Conservation (phyloP, 1,140 invertebrate genomes). For the Chironomus striatipennis region DNA sequence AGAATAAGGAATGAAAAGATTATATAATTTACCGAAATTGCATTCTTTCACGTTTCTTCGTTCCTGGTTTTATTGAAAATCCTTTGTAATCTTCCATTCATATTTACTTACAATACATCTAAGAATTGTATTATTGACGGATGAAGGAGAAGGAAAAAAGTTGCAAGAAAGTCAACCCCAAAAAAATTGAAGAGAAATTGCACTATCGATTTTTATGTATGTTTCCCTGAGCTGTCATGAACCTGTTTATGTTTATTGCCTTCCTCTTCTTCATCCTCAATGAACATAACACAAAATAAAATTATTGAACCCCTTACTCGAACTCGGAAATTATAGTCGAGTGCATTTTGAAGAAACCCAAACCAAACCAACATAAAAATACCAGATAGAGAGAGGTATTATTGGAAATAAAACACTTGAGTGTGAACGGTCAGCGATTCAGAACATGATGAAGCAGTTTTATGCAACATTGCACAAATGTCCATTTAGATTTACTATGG, state of each 20-base stretch:
- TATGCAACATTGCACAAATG: slow-evolving; percentile 10
- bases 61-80: not conserved
- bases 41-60: slow-evolving; percentile 12
- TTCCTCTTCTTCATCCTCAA: not conserved
- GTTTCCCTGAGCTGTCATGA: not conserved
- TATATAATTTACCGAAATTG: not conserved
- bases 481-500: not conserved
- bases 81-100: not conserved
- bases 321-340: not conserved
- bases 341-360: not conserved
- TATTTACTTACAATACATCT: no score
- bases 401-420: slow-evolving; percentile 13
- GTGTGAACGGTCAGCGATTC: slow-evolving; percentile 11
- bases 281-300: not conserved
- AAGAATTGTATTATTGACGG: no score
- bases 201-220: not conserved
- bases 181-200: not conserved
- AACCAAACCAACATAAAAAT: not conserved
- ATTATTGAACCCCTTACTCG: not conserved
- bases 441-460: slow-evolving; percentile 7
- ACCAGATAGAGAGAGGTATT: not conserved
- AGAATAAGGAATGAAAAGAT: no score
- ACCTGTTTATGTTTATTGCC: slow-evolving; percentile 12
- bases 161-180: not conserved
- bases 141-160: no score